Conservation (phyloP, 2,888 invertebrate genomes). For the Zootermopsis nevadensis region DNA sequence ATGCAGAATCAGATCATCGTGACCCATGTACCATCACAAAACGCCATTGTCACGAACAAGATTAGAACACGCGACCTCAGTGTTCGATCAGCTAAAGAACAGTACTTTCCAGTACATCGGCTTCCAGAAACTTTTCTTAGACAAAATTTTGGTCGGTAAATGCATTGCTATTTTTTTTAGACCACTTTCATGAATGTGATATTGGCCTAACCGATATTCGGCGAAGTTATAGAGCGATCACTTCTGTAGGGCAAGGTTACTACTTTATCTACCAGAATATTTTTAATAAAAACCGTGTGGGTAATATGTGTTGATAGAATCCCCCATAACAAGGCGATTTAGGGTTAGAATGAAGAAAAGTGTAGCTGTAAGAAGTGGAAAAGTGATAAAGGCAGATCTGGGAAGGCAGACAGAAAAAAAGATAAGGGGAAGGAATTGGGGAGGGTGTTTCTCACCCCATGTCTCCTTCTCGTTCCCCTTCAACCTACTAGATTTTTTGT, state of each 20-base stretch:
- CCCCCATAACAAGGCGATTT: not conserved
- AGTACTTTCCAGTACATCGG: too few species aligned
- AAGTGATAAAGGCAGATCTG: constrained; percentile 9
- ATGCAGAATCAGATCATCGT: too few species aligned
- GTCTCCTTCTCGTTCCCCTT: constrained; percentile 21
- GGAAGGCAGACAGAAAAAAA: not conserved
- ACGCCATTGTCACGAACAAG: too few species aligned
- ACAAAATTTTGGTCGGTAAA: not conserved
- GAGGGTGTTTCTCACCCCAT: not conserved
- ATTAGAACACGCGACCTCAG: too few species aligned
- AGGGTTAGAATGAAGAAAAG: not conserved
- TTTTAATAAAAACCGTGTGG: not conserved
- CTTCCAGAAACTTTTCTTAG: too few species aligned
- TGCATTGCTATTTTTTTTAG: not conserved
- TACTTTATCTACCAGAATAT: not conserved
- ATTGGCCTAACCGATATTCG: too few species aligned
- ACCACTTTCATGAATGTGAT: not conserved
- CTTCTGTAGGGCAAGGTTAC: not conserved
- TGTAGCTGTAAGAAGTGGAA: constrained; percentile 13
- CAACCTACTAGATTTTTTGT: constrained; percentile 21
- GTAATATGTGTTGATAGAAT: constrained; percentile 19
- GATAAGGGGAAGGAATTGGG: not conserved
- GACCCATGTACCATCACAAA: too few species aligned
- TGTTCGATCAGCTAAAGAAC: too few species aligned
- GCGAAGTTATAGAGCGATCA: not conserved